Conservation (phyloP, 2,113 vertebrate genomes). For the Eudyptes chrysolophus region DNA sequence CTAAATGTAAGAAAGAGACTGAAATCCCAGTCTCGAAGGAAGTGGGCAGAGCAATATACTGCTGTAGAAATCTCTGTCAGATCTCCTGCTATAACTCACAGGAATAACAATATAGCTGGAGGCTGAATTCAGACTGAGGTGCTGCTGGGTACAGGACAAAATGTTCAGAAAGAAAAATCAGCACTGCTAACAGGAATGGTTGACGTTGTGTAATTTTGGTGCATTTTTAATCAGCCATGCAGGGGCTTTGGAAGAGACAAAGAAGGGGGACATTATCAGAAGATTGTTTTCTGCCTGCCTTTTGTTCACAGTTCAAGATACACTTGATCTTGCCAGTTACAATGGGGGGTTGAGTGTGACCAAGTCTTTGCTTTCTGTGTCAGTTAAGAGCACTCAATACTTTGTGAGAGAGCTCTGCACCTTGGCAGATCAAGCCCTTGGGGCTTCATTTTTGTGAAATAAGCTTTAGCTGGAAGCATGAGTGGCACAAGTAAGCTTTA, state of each 20-base stretch:
- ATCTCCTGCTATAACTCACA: conserved; percentile 20
- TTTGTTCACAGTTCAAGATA: neutral
- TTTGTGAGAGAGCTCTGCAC: neutral
- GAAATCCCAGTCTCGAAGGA: neutral
- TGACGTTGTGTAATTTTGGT: neutral
- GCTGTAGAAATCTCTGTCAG: conserved; percentile 4
- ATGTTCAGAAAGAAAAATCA: neutral
- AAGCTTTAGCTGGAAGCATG: neutral
- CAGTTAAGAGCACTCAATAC: neutral
- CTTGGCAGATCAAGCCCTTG: neutral
- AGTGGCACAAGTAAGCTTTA: neutral
- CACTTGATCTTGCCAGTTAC: neutral
- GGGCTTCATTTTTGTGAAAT: neutral
- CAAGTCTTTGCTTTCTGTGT: neutral
- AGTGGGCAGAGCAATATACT: neutral
- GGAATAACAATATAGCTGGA: neutral
- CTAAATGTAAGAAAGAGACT: neutral
- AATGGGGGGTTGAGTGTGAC: neutral
- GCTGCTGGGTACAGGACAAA: neutral
- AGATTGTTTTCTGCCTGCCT: neutral
- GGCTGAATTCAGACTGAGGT: neutral
- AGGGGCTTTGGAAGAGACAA: neutral
- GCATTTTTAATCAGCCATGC: neutral
- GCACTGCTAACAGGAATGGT: neutral
- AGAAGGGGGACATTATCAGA: neutral